Percentiles rank a stretch among this genome's conserved stretches.
These are phyloP conservation scores for Nomada flava DNA, from an alignment of 2,888 invertebrate species.

Conservation along the genomic window DNA sequence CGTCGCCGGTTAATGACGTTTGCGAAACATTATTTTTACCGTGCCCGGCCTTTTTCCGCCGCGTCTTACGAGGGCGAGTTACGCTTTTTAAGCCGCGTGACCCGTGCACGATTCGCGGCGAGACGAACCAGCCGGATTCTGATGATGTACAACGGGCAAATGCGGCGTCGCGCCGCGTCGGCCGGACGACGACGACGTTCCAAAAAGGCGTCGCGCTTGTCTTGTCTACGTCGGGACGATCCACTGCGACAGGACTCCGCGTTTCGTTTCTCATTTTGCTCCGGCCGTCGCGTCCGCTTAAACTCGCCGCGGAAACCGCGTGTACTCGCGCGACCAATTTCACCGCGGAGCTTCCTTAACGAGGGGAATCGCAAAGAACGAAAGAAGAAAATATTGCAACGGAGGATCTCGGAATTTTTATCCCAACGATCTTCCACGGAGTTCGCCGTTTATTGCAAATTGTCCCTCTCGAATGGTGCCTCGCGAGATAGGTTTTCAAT, in stretches of 20 bases:
- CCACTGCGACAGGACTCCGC: neutral
- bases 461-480: no score
- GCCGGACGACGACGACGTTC: neutral
- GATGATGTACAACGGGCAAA: slow-evolving; percentile 46
- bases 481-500: no score
- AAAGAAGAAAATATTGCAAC: no score
- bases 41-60: slow-evolving; percentile 40
- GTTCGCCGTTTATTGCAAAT: no score
- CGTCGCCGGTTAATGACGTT: slow-evolving; percentile 74
- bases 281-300: neutral
- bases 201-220: slow-evolving; percentile 9
- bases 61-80: slow-evolving; percentile 41
- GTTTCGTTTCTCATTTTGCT: neutral
- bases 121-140: slow-evolving; percentile 46
- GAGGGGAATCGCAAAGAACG: no score
- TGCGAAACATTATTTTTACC: slow-evolving; percentile 72
- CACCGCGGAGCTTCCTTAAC: no score
- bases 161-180: slow-evolving; percentile 9
- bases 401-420: no score
- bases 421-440: no score
- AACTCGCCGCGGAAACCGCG: neutral
- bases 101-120: slow-evolving; percentile 15
- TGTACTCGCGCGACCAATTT: neutral
- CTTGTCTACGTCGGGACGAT: slow-evolving; percentile 1
- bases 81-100: slow-evolving; percentile 29